Percentiles rank a stretch among this genome's conserved stretches.
These are phyloP conservation scores for Calameuta filiformis DNA, from an alignment of 2,888 invertebrate genomes.

Conservation along the genomic window DNA sequence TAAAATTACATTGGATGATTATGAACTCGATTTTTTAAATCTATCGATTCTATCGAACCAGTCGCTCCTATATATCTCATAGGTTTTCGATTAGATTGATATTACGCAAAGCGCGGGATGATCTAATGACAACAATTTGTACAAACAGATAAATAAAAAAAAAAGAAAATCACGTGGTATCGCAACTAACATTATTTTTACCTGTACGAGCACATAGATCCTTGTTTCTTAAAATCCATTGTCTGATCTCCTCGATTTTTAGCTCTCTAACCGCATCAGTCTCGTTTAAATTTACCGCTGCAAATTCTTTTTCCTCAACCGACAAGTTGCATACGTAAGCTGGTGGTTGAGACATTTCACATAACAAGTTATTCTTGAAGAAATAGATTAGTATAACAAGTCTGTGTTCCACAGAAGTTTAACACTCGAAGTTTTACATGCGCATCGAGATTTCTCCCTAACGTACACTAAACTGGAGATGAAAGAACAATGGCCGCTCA, in stretches of 20 bases:
- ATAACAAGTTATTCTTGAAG: too few relatives aligned
- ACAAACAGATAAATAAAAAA: background rate
- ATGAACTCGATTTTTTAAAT: background rate
- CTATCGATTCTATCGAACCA: too few relatives aligned
- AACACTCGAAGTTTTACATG: too few relatives aligned
- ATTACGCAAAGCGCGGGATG: background rate
- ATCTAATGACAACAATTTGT: background rate
- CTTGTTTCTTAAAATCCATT: constrained; percentile 62
- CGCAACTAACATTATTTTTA: constrained; percentile 29
- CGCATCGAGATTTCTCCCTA: too few relatives aligned
- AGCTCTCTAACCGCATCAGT: constrained; percentile 52
- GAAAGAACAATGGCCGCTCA: background rate
- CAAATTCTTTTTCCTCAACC: constrained; percentile 50
- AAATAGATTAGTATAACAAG: too few relatives aligned
- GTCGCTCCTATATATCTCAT: too few relatives aligned
- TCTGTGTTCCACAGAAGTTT: too few relatives aligned
- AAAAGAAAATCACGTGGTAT: background rate
- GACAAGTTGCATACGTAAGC: constrained; percentile 37
- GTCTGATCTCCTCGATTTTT: constrained; percentile 58
- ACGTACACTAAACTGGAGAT: background rate
- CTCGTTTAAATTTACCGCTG: constrained; percentile 57
- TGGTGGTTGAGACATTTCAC: constrained; percentile 24
- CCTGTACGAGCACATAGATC: constrained; percentile 60
- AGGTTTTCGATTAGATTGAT: background rate
- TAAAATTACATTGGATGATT: background rate